These are phyloP conservation scores for Phymanthus crucifer DNA, from an alignment of 92 coral and sea anemone genomes.

Conservation along the genomic window DNA sequence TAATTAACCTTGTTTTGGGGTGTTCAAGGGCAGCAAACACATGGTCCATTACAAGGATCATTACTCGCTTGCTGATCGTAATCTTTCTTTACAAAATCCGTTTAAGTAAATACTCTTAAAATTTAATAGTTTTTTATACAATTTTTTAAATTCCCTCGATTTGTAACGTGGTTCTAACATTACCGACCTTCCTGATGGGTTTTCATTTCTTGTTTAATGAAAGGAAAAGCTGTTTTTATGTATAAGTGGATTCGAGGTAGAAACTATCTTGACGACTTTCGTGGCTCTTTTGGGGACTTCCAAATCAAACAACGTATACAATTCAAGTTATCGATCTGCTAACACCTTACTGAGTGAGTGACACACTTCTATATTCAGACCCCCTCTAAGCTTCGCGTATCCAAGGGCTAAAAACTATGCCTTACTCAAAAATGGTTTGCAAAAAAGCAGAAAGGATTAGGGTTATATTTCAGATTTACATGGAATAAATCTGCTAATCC, in stretches of 20 bases:
- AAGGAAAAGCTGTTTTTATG: background rate
- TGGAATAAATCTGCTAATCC: too few relatives aligned
- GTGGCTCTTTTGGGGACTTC: too few relatives aligned
- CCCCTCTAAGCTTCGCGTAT: background rate
- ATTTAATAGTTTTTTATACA: background rate
- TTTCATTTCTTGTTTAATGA: background rate
- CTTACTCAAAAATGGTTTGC: too few relatives aligned
- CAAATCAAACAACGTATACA: too few relatives aligned
- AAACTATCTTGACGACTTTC: too few relatives aligned
- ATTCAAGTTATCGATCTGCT: too few relatives aligned
- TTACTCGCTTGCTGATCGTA: background rate
- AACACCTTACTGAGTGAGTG: too few relatives aligned
- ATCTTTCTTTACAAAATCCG: constrained; percentile 4
- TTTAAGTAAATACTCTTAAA: background rate
- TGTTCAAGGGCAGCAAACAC: background rate
- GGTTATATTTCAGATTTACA: background rate
- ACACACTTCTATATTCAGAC: too few relatives aligned
- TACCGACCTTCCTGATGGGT: background rate
- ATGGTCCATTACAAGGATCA: constrained; percentile 4
- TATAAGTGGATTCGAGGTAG: too few relatives aligned
- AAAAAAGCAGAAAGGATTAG: too few relatives aligned
- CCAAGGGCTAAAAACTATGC: too few relatives aligned
- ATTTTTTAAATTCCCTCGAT: background rate
- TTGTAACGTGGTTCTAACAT: background rate
- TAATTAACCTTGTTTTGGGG: background rate